Evolutionary conservation across 1,140 invertebrate genomes (phyloP).

Genomic region (Conus betulinus): DNA sequence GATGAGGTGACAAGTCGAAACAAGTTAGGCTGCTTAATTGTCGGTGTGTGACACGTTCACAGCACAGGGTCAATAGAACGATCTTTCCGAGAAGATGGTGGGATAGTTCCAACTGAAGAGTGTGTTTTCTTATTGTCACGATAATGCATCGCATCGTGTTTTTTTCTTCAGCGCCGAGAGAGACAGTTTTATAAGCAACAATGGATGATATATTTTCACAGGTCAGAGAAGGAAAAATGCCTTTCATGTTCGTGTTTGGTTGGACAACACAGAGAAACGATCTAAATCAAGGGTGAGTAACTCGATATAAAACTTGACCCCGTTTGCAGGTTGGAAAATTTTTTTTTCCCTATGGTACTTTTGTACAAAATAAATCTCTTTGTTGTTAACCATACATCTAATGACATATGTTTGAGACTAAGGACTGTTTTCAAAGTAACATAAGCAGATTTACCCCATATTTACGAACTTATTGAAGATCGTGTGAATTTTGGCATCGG

Average conservation of each 20-base stretch:
- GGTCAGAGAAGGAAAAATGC: constrained; percentile 99
- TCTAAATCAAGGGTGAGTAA: constrained; percentile 95
- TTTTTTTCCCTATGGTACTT: too few species aligned
- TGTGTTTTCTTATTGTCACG: not conserved
- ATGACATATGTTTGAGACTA: not conserved
- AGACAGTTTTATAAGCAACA: constrained; percentile 14
- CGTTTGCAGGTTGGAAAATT: not conserved
- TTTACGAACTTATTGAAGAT: constrained; percentile 15
- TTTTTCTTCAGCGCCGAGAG: not conserved
- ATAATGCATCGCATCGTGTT: too few species aligned
- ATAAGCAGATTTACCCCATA: not conserved
- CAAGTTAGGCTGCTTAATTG: not conserved
- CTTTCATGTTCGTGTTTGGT: constrained; percentile 98
- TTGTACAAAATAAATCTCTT: too few species aligned
- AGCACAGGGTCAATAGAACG: not conserved
- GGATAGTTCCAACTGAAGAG: not conserved
- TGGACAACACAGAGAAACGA: constrained; percentile 99
- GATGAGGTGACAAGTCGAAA: not conserved
- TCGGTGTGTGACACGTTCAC: not conserved
- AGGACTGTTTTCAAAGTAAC: not conserved
- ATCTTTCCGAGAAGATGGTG: not conserved
- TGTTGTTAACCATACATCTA: not conserved
- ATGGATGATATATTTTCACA: constrained; percentile 99
- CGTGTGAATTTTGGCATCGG: constrained; percentile 57
- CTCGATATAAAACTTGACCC: constrained; percentile 26